Conservation (phyloP, 1,140 invertebrate genomes). For the Mesaphorura yosii region DNA sequence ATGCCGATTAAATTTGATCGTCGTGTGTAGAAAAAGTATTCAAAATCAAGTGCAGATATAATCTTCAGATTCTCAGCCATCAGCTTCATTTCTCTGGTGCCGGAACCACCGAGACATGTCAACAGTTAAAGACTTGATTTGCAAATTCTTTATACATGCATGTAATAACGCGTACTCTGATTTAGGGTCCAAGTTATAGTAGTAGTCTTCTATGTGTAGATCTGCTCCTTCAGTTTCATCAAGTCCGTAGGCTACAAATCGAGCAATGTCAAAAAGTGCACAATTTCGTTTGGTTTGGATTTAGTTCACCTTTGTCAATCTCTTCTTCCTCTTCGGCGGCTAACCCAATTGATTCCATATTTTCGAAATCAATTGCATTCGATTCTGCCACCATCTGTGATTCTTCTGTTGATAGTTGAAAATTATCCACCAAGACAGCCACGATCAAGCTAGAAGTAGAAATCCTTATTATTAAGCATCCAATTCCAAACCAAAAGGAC, state of each 20-base stretch:
- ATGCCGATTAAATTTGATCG: neutral
- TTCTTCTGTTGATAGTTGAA: constrained; percentile 32
- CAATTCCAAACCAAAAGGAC: neutral
- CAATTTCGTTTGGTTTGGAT: neutral
- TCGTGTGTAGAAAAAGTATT: constrained; percentile 17
- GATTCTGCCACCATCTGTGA: constrained; percentile 6
- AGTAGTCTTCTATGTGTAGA: too few species aligned
- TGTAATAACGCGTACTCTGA: too few species aligned
- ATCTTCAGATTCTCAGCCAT: constrained; percentile 14
- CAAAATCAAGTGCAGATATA: constrained; percentile 22
- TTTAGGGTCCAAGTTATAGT: too few species aligned
- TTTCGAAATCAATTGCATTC: neutral
- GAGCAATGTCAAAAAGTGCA: too few species aligned
- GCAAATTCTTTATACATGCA: too few species aligned
- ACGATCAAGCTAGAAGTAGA: constrained; percentile 31
- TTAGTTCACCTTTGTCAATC: neutral
- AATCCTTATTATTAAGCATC: neutral
- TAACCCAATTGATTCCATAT: neutral
- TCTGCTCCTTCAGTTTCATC: too few species aligned
- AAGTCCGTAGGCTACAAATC: too few species aligned
- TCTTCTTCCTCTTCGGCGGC: constrained; percentile 7
- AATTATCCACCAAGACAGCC: constrained; percentile 35
- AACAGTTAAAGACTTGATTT: too few species aligned
- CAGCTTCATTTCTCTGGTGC: constrained; percentile 12
- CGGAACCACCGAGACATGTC: too few species aligned